phyloP scores from a whole-genome alignment of 2,888 invertebrate genomes.

The Balanococcus diminutus region DNA sequence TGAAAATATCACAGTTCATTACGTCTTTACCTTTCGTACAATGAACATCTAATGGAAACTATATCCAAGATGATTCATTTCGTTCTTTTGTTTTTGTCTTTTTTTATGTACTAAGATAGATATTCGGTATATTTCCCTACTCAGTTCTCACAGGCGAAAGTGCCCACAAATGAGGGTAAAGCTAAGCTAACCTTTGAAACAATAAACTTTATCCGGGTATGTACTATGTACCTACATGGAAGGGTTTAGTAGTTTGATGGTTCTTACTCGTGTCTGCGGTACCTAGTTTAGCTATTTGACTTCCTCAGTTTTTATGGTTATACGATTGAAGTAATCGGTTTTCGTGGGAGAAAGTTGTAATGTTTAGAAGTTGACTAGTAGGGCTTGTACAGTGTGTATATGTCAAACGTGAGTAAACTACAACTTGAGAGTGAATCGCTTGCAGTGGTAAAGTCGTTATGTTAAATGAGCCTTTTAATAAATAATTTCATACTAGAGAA shows the following conservation, averaged over 20 bases:
- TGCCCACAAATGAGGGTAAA: background rate
- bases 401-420: slow-evolving; percentile 1
- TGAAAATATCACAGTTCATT: no score
- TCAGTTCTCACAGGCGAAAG: background rate
- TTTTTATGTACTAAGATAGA: no score
- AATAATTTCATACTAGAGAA: background rate
- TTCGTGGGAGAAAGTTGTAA: background rate
- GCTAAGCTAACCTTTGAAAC: background rate
- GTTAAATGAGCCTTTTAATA: background rate
- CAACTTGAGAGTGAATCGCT: background rate
- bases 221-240: no score
- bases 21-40: no score
- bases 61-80: no score
- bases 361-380: background rate
- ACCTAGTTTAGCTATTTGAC: background rate
- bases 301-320: background rate
- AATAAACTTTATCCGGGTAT: background rate
- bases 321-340: slow-evolving; percentile 11
- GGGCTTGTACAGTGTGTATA: background rate
- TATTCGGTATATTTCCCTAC: no score
- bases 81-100: no score
- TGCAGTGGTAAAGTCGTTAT: background rate
- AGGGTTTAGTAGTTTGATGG: background rate
- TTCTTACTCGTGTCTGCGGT: background rate
- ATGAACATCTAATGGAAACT: no score